Evolutionary conservation across 1,140 invertebrate genomes (phyloP), one percentile per base, ranked within the genome.

Genomic region (Charaxes varanes): DNA sequence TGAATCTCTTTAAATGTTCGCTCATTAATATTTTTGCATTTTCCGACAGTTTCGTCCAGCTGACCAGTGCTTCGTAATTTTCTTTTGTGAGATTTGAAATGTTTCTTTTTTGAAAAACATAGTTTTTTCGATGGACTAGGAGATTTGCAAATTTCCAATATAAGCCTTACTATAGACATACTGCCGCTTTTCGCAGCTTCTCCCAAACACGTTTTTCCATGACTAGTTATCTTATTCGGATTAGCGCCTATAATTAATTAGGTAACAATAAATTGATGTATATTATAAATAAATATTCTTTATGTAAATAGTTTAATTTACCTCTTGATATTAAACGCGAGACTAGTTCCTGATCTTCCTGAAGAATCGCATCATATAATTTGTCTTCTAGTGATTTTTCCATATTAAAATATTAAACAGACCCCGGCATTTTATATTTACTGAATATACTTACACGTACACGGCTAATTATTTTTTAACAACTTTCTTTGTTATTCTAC

Each of bases 161-260:
- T 36, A 16, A 70, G 11, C 32, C 70, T 73, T 3, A 73, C 45
- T 28, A 73, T 57, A 15, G 22, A 49, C 32, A 58, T 42, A 43
- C 66, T 79, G 5, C 79, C 79, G n/a, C 55, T 41, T 36, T 59
- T 61, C 18, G 66, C 67, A 37, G 76, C 76, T 62, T 73, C 72
- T 18, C 79, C 76, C 30, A 83, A 48, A 41, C 66, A 67, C 23
- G 79, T 83, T 56, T 76, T 77, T 4, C 76, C 76, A 53, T 67
- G 47, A 23, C 55, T 54, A 18, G 62, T 61, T 35, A 65, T 61
- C 41, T 72, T 76, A 50, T 83, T 80, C 22, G 76, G 76, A 66
- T 80, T 79, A 27, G 72, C 72, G 54, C 78, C 78, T 82, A 30
- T 1, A 60, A 60, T 22, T 27, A 27, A 35, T 19, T 30, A 30